Conservation (phyloP, 2,888 invertebrate genomes). For the Branchipolynoe longqiensis region DNA sequence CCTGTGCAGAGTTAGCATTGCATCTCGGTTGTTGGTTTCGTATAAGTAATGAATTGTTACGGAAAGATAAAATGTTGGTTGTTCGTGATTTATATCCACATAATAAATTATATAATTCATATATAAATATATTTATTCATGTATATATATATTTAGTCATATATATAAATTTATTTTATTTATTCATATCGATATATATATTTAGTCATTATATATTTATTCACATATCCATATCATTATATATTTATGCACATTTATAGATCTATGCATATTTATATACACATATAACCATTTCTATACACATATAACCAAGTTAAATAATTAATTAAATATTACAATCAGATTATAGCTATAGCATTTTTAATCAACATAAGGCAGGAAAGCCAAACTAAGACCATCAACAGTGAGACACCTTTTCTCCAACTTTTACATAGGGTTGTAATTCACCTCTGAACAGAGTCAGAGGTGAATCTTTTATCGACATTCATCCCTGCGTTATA, state of each 20-base stretch:
- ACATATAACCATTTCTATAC: neutral
- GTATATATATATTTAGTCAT: no score
- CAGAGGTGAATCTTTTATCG: no score
- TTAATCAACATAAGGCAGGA: neutral
- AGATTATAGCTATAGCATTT: no score
- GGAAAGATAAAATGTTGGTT: neutral
- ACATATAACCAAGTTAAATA: constrained; percentile 10
- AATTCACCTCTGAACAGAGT: no score
- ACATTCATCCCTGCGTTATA: neutral
- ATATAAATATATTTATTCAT: neutral
- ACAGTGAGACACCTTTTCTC: no score
- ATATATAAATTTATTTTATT: neutral
- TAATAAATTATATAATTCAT: neutral
- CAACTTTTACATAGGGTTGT: no score
- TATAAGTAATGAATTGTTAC: neutral
- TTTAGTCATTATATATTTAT: neutral
- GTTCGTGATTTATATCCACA: neutral
- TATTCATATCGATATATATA: neutral
- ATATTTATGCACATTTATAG: neutral
- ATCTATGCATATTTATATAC: neutral
- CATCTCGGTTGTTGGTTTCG: no score
- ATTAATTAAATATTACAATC: neutral
- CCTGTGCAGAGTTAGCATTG: no score
- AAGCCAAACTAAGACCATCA: no score
- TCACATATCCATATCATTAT: no score